Evolutionary conservation across 2,797 vertebrate genomes (phyloP).

Genomic region (Chloroceryle amazona): DNA sequence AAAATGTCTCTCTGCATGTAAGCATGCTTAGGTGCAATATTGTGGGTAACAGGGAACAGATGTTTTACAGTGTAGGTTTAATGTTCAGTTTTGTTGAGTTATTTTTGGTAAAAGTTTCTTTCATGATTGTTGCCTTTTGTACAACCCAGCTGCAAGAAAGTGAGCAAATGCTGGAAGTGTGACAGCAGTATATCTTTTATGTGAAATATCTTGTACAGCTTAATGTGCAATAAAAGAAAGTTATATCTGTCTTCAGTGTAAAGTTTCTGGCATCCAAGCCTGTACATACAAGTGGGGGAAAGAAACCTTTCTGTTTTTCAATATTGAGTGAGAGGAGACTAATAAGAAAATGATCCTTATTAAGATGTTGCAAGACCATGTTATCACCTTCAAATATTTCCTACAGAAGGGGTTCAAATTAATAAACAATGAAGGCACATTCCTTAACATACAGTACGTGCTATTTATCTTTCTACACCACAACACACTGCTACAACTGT

Average conservation of each 20-base stretch:
- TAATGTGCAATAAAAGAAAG: conserved; percentile 90
- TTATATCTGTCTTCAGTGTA: conserved; percentile 88
- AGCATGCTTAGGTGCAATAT: conserved; percentile 85
- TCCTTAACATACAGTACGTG: conserved; percentile 46
- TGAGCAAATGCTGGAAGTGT: conserved; percentile 84
- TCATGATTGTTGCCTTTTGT: conserved; percentile 85
- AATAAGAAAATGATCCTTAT: conserved; percentile 52
- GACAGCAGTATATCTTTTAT: conserved; percentile 84
- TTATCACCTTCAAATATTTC: conserved; percentile 74
- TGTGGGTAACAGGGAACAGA: conserved; percentile 82
- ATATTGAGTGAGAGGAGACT: conserved; percentile 68
- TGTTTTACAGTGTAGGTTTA: conserved; percentile 81
- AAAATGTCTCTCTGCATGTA: conserved; percentile 80
- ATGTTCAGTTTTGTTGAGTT: conserved; percentile 74
- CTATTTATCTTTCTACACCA: conserved; percentile 44
- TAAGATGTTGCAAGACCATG: conserved; percentile 71
- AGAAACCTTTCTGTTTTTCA: conserved; percentile 71
- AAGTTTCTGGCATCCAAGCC: conserved; percentile 84
- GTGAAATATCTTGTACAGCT: conserved; percentile 89
- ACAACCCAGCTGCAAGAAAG: conserved; percentile 83
- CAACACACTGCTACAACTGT: conserved; percentile 18
- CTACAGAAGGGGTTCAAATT: conserved; percentile 53
- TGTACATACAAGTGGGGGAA: conserved; percentile 74
- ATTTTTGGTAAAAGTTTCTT: conserved; percentile 81
- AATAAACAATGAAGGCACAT: conserved; percentile 63